A percentile compares a stretch with the other conserved stretches of the same genome.
Evolutionary conservation across 1,140 invertebrate species (phyloP).

Genomic region (Pachypeltis micranthus): DNA sequence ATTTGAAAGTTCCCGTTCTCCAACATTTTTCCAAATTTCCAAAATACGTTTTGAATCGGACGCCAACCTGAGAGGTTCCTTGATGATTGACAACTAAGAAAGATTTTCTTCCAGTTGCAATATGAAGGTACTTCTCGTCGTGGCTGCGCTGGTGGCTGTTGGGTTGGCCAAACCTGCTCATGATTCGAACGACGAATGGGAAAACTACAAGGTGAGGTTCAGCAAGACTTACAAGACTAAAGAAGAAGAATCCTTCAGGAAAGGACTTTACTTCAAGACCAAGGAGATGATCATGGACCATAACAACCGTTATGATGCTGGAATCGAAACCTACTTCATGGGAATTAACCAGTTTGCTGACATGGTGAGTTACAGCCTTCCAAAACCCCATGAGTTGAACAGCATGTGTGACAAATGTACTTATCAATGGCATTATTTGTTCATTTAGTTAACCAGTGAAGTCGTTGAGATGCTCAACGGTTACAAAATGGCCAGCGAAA

Average conservation of each 20-base stretch:
- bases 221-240: slow-evolving; percentile 60
- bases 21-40: too few species aligned
- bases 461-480: neutral
- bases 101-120: too few species aligned
- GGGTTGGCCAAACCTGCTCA: too few species aligned
- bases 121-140: too few species aligned
- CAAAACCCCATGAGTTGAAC: neutral
- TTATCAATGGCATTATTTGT: slow-evolving; percentile 2
- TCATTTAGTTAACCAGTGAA: slow-evolving; percentile 16
- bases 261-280: slow-evolving; percentile 82
- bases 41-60: too few species aligned
- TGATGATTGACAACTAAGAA: too few species aligned
- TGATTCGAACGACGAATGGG: too few species aligned
- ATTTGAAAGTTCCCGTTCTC: too few species aligned
- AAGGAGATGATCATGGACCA: slow-evolving; percentile 72
- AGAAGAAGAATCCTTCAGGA: slow-evolving; percentile 66
- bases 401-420: neutral
- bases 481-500: neutral
- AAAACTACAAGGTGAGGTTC: too few species aligned
- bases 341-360: slow-evolving; percentile 73
- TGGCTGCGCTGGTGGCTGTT: too few species aligned
- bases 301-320: slow-evolving; percentile 56
- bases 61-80: too few species aligned
- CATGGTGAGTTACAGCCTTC: slow-evolving; percentile 41
- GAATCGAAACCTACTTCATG: slow-evolving; percentile 51